phyloP scores from a whole-genome alignment of 2,797 vertebrate genomes.

The Mormyrus hasselquistii region DNA sequence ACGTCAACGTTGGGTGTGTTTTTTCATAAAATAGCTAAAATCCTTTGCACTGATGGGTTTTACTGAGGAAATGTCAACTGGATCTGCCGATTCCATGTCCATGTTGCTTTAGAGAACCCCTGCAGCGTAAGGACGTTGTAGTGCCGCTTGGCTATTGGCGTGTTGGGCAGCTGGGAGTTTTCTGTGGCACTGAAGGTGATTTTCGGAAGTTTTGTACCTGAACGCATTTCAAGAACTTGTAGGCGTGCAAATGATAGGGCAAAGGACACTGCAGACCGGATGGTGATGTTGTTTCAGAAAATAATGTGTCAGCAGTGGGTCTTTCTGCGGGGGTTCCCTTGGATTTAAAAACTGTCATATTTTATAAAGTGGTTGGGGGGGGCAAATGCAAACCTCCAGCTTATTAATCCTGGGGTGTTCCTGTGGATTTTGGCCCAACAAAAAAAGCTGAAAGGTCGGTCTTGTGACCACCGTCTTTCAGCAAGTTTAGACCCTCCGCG shows the following conservation, averaged over 20 bases:
- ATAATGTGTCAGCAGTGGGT: neutral
- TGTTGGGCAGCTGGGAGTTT: neutral
- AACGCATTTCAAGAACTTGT: neutral
- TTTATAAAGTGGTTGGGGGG: neutral
- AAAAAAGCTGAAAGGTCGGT: neutral
- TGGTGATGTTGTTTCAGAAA: neutral
- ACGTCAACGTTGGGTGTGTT: neutral
- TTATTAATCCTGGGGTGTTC: neutral
- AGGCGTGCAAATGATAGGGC: neutral
- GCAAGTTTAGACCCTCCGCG: neutral
- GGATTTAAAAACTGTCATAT: neutral
- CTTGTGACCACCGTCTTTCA: neutral
- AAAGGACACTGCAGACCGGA: neutral
- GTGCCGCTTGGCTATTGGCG: no score
- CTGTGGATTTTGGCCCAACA: neutral
- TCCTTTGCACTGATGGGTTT: neutral
- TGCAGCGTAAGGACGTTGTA: neutral
- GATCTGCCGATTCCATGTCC: neutral
- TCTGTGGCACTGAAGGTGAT: neutral
- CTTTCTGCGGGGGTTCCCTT: neutral
- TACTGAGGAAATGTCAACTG: neutral
- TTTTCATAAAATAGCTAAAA: neutral
- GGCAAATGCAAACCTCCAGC: neutral
- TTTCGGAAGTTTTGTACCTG: neutral
- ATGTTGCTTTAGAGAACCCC: neutral